phyloP scores from a whole-genome alignment of 2,797 vertebrate species.

The Poecilia picta region DNA sequence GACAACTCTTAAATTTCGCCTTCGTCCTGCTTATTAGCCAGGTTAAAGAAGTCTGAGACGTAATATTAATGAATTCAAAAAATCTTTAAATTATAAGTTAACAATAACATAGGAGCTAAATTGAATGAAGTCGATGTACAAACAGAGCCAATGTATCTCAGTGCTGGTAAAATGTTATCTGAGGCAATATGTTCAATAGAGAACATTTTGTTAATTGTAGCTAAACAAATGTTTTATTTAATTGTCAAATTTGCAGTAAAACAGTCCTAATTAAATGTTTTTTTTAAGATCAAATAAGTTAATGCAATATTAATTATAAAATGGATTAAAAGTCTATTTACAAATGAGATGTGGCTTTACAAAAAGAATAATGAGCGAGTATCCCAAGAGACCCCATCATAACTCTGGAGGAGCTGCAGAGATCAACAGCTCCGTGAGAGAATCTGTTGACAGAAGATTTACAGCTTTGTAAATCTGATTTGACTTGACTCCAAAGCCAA shows the following conservation, averaged over 20 bases:
- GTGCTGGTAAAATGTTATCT: neutral
- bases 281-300: neutral
- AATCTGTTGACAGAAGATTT: neutral
- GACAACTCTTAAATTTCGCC: neutral
- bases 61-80: neutral
- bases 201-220: neutral
- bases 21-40: neutral
- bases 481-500: neutral
- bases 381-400: neutral
- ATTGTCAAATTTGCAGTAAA: neutral
- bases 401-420: neutral
- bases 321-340: neutral
- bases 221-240: neutral
- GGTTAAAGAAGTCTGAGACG: neutral
- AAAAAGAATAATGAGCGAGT: neutral
- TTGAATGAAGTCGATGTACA: too few relatives aligned
- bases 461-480: neutral
- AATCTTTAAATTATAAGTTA: neutral
- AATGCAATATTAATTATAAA: neutral
- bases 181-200: neutral
- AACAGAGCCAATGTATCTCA: neutral
- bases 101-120: too few relatives aligned
- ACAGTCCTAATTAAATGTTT: neutral
- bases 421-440: neutral
- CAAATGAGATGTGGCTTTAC: neutral